Percentiles rank a stretch among this genome's conserved stretches.
Conservation (phyloP, 1,140 invertebrate species). For the Dysdera silvatica region DNA sequence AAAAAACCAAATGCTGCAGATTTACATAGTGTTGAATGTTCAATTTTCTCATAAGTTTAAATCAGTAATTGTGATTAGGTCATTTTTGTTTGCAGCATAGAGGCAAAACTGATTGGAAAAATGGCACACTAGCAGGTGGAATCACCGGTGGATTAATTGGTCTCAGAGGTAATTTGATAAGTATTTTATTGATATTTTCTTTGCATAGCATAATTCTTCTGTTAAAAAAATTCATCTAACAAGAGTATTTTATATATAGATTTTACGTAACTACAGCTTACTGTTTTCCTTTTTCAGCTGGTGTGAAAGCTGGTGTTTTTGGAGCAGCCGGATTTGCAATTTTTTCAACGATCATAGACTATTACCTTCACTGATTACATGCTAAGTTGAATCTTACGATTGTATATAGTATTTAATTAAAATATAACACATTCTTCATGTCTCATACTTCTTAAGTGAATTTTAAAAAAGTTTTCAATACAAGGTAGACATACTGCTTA, state of each 20-base stretch:
- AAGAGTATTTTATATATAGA: no score
- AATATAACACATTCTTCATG: no score
- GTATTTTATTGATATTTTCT: no score
- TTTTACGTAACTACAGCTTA: no score
- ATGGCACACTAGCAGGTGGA: slow-evolving; percentile 87
- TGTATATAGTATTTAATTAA: not conserved
- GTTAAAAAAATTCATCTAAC: not conserved
- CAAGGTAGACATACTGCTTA: no score
- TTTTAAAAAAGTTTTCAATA: no score
- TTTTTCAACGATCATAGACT: slow-evolving; percentile 90
- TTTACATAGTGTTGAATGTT: no score
- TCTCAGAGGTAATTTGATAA: slow-evolving; percentile 60
- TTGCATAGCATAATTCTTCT: no score
- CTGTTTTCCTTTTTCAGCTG: slow-evolving; percentile 58
- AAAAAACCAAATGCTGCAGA: no score
- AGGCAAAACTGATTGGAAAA: slow-evolving; percentile 91
- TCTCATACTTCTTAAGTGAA: no score
- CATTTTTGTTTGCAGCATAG: slow-evolving; percentile 57
- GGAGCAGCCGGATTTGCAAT: slow-evolving; percentile 91
- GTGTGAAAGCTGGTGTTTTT: slow-evolving; percentile 80
- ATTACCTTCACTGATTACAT: slow-evolving; percentile 63
- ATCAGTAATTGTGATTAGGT: slow-evolving; percentile 21
- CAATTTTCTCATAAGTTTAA: no score
- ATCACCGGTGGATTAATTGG: slow-evolving; percentile 92
- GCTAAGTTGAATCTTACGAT: not conserved